Evolutionary conservation across 2,888 invertebrate species (phyloP).

Genomic region (Apamea monoglypha): DNA sequence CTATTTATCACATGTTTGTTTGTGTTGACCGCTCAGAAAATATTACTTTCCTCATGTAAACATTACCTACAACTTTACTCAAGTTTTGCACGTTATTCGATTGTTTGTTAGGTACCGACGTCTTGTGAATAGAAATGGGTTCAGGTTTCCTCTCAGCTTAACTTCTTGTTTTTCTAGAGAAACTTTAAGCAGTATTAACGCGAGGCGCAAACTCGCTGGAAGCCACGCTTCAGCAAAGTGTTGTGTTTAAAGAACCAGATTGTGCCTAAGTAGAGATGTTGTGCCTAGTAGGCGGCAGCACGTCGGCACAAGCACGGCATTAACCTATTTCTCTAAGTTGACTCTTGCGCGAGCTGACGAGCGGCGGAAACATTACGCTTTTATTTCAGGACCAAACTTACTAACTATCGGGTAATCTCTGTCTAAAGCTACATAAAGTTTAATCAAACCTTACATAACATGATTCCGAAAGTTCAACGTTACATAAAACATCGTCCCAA

Average conservation of each 20-base stretch:
- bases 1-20: constrained; percentile 57
- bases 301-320: constrained; percentile 45
- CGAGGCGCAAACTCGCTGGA: constrained; percentile 20
- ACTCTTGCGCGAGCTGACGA: constrained; percentile 34
- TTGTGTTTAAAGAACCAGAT: constrained; percentile 56
- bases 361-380: constrained; percentile 31
- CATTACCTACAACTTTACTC: constrained; percentile 50
- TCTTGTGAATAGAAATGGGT: constrained; percentile 43
- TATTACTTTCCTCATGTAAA: constrained; percentile 57
- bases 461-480: constrained; percentile 27
- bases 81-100: constrained; percentile 56
- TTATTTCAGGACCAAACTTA: constrained; percentile 38
- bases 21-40: constrained; percentile 52
- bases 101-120: constrained; percentile 60
- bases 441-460: constrained; percentile 24
- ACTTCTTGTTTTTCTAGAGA: constrained; percentile 52
- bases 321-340: constrained; percentile 59
- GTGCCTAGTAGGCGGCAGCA: constrained; percentile 31
- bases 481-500: constrained; percentile 44
- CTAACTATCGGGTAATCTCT: constrained; percentile 31
- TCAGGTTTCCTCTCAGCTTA: constrained; percentile 36
- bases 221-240: constrained; percentile 42
- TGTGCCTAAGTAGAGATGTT: constrained; percentile 50
- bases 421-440: constrained; percentile 30
- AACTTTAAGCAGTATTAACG: constrained; percentile 45